Evolutionary conservation across 30 jellyfish, hydroid and myxozoan species (phyloP).

Genomic region (Chironex yamaguchii): DNA sequence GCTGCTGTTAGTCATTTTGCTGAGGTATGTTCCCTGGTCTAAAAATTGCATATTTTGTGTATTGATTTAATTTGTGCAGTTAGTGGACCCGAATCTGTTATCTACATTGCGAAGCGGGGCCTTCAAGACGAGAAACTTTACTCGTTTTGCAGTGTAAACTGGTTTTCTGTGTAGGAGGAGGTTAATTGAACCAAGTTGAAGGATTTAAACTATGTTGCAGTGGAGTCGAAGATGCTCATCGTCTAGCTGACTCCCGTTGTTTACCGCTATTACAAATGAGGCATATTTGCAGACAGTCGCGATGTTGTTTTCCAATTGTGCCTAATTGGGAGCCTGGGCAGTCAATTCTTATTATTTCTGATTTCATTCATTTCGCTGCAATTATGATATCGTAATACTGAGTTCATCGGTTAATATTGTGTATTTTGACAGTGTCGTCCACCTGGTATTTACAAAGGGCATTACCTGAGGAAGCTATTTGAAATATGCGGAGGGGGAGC

Average conservation of each 20-base stretch:
- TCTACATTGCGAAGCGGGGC: too few relatives aligned
- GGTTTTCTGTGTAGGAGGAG: too few relatives aligned
- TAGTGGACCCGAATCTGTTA: neutral
- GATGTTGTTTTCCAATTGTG: conserved; percentile 13
- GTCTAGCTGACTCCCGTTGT: too few relatives aligned
- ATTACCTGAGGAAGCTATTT: conserved; percentile 72
- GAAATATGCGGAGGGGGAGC: conserved; percentile 81
- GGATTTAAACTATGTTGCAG: too few relatives aligned
- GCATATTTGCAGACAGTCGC: conserved; percentile 72
- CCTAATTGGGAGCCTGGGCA: neutral
- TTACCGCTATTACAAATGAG: too few relatives aligned
- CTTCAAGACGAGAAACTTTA: neutral
- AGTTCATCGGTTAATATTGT: neutral
- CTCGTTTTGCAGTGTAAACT: conserved; percentile 16
- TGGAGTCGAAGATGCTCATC: too few relatives aligned
- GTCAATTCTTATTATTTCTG: neutral
- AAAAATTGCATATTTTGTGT: too few relatives aligned
- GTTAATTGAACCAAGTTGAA: too few relatives aligned
- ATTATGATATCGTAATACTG: neutral
- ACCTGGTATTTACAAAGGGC: conserved; percentile 91
- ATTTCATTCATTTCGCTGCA: neutral
- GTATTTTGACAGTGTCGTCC: conserved; percentile 92
- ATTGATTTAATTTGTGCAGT: too few relatives aligned
- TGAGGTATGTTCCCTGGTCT: too few relatives aligned
- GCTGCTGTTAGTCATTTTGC: conserved; percentile 82